phyloP scores from a whole-genome alignment of 1,140 invertebrate genomes.

The Bombus pyrosoma region DNA sequence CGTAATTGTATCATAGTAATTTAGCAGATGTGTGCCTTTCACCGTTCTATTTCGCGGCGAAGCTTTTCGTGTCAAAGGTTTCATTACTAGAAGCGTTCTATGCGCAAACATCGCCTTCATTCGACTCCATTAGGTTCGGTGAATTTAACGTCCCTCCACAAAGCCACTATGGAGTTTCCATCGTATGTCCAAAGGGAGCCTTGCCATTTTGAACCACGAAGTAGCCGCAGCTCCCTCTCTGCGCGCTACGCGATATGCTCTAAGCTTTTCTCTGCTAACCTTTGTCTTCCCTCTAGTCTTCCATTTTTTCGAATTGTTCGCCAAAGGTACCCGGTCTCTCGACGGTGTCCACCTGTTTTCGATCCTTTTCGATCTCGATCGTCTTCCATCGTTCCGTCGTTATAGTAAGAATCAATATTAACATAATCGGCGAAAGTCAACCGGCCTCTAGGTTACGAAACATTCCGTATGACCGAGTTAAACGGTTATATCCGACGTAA shows the following conservation, averaged over 20 bases:
- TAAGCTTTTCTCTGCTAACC: too few relatives aligned
- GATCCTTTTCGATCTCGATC: accelerated
- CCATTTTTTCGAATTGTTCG: neutral
- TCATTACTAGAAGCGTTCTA: conserved; percentile 23
- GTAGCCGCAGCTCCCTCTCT: conserved; percentile 16
- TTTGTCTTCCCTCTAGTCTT: neutral
- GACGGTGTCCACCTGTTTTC: neutral
- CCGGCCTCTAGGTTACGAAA: too few relatives aligned
- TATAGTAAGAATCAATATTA: accelerated
- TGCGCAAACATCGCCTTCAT: conserved; percentile 24
- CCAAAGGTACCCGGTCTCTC: too few relatives aligned
- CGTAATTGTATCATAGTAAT: neutral
- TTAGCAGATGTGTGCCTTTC: neutral
- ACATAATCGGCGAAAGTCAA: neutral
- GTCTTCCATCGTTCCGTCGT: neutral
- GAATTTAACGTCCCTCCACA: conserved; percentile 48
- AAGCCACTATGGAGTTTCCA: conserved; percentile 24
- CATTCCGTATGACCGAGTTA: too few relatives aligned
- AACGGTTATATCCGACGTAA: too few relatives aligned
- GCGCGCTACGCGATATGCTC: too few relatives aligned
- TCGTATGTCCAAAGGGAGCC: conserved; percentile 6
- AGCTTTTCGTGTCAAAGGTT: conserved; percentile 32
- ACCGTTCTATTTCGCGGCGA: neutral
- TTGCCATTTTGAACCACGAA: conserved; percentile 41
- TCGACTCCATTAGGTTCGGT: conserved; percentile 56